Evolutionary conservation across 2,888 invertebrate species (phyloP).

Genomic region (Pseudolycoriella hygida): DNA sequence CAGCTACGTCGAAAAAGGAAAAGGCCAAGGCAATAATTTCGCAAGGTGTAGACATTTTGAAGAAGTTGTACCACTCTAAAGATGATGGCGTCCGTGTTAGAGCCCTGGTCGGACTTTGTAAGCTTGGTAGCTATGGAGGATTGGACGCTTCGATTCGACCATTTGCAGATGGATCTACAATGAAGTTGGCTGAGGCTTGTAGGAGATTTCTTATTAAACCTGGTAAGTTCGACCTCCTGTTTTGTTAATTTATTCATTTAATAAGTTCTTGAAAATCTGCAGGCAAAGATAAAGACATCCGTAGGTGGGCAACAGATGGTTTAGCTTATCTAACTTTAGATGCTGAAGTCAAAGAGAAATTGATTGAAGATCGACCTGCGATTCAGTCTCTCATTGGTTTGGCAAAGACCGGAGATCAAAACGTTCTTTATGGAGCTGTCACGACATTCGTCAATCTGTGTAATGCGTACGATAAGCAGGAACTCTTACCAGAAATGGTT

Average conservation of each 20-base stretch:
- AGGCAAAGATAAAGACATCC: slow-evolving; percentile 69
- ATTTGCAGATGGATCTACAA: slow-evolving; percentile 87
- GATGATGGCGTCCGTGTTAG: slow-evolving; percentile 81
- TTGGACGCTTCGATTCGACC: slow-evolving; percentile 87
- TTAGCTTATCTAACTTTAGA: slow-evolving; percentile 91
- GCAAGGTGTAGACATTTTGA: slow-evolving; percentile 85
- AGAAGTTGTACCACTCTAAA: slow-evolving; percentile 75
- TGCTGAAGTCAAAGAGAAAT: slow-evolving; percentile 94
- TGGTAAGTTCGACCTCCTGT: background rate
- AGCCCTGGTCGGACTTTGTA: slow-evolving; percentile 85
- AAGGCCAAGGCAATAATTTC: slow-evolving; percentile 79
- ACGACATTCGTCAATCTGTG: slow-evolving; percentile 91
- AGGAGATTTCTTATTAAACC: slow-evolving; percentile 77
- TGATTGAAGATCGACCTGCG: slow-evolving; percentile 71
- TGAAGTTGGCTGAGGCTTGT: slow-evolving; percentile 86
- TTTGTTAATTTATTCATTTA: background rate
- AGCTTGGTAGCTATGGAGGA: slow-evolving; percentile 87
- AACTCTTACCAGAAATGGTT: slow-evolving; percentile 87
- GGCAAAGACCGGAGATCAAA: slow-evolving; percentile 73
- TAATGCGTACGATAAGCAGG: slow-evolving; percentile 96
- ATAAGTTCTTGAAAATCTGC: background rate
- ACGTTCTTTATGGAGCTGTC: slow-evolving; percentile 77
- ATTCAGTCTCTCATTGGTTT: slow-evolving; percentile 75
- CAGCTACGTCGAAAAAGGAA: slow-evolving; percentile 92
- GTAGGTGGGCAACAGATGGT: slow-evolving; percentile 94